Conservation (phyloP, 1,140 invertebrate species). For the Cepaea nemoralis region DNA sequence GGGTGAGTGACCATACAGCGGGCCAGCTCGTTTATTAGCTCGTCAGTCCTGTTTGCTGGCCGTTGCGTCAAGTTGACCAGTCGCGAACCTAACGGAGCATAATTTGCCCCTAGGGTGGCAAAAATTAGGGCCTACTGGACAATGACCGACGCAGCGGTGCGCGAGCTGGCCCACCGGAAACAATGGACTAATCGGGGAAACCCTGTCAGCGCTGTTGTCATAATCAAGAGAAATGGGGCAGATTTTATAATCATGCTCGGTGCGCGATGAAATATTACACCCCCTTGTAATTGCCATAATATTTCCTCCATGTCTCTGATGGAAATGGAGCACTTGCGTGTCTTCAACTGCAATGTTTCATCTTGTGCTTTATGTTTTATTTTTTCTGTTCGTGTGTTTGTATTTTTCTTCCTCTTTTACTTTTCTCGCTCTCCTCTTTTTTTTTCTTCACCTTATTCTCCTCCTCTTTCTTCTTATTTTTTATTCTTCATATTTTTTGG, state of each 20-base stretch:
- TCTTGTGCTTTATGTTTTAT: too few species aligned
- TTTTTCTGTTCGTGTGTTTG: too few species aligned
- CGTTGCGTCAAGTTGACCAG: slow-evolving; percentile 31
- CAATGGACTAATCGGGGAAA: slow-evolving; percentile 20
- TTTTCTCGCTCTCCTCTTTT: too few species aligned
- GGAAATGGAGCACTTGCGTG: background rate
- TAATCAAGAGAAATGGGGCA: slow-evolving; percentile 26
- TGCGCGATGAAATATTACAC: slow-evolving; percentile 5
- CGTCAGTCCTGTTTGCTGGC: slow-evolving; percentile 31
- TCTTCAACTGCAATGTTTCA: too few species aligned
- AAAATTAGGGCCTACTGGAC: background rate
- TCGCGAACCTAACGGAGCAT: slow-evolving; percentile 11
- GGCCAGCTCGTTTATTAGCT: slow-evolving; percentile 27
- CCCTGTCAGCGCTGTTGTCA: slow-evolving; percentile 22
- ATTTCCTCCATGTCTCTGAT: background rate
- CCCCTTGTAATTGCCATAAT: background rate
- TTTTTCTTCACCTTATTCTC: too few species aligned
- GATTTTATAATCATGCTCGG: slow-evolving; percentile 5
- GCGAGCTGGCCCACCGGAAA: background rate
- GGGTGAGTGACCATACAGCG: slow-evolving; percentile 12
- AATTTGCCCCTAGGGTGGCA: slow-evolving; percentile 11
- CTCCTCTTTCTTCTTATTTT: too few species aligned
- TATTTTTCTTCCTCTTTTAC: too few species aligned
- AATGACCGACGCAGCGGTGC: background rate
- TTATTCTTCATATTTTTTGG: too few species aligned